phyloP scores from a whole-genome alignment of 2,888 invertebrate species.

The Eristalis intricaria region DNA sequence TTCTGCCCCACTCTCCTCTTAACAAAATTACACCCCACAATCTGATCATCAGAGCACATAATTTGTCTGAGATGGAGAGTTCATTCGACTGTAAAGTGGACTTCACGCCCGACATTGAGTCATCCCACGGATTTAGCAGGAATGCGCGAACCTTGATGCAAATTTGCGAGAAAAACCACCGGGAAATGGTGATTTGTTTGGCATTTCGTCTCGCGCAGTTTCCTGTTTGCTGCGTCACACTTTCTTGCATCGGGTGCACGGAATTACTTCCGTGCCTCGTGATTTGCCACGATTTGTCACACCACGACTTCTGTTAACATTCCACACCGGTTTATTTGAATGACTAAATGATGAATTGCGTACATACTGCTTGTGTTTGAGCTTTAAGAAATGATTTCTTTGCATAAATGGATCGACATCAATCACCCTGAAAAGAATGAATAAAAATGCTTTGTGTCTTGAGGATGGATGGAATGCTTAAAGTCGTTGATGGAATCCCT shows the following conservation, averaged over 20 bases:
- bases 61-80: background rate
- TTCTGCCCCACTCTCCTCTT: background rate
- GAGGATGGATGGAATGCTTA: background rate
- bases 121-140: background rate
- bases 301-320: background rate
- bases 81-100: background rate
- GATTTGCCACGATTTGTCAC: background rate
- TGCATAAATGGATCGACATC: background rate
- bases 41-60: background rate
- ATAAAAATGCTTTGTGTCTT: background rate
- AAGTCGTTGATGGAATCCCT: too few relatives aligned
- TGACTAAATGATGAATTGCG: background rate
- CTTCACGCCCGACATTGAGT: background rate
- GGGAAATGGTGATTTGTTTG: background rate
- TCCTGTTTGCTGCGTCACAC: background rate
- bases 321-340: background rate
- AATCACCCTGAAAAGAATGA: background rate
- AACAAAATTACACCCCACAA: too few relatives aligned
- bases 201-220: background rate
- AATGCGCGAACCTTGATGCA: background rate
- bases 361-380: background rate
- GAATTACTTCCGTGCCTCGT: background rate
- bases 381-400: background rate
- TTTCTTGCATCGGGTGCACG: background rate
- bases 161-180: background rate